Evolutionary conservation across 1,140 invertebrate species (phyloP).

Genomic region (Dermatophagoides farinae): DNA sequence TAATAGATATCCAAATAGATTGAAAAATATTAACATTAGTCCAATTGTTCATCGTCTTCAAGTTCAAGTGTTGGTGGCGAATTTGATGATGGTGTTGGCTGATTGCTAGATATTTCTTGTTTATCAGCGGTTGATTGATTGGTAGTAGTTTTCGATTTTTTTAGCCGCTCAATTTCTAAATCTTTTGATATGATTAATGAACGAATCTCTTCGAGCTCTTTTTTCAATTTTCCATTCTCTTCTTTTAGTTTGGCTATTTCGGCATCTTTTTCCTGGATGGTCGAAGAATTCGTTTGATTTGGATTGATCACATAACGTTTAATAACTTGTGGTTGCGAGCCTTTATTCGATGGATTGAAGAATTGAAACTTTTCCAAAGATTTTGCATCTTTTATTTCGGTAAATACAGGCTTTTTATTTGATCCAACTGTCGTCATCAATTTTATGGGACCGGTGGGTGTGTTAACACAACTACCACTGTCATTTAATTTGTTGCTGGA

Average conservation of each 20-base stretch:
- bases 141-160: constrained; percentile 17
- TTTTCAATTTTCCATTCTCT: constrained; percentile 22
- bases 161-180: constrained; percentile 23
- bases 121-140: not conserved
- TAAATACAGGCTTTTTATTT: constrained; percentile 3
- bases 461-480: constrained; percentile 10
- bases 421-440: not conserved
- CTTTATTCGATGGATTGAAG: not conserved
- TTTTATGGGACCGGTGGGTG: constrained; percentile 6
- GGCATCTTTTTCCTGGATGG: not conserved
- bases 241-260: constrained; percentile 19
- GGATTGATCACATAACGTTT: constrained; percentile 9
- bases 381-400: constrained; percentile 4
- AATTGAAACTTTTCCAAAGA: not conserved
- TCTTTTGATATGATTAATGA: constrained; percentile 23
- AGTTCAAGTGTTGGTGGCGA: not conserved
- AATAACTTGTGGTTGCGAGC: not conserved
- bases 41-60: not conserved
- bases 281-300: not conserved
- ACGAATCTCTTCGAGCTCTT: constrained; percentile 23
- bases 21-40: not conserved
- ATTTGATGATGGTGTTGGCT: not conserved
- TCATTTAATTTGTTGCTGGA: constrained; percentile 11
- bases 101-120: not conserved
- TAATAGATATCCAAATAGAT: not conserved